Percentiles rank a stretch among this genome's conserved stretches.
phyloP scores from a whole-genome alignment of 2,888 invertebrate species.

The Odontothrips loti region DNA sequence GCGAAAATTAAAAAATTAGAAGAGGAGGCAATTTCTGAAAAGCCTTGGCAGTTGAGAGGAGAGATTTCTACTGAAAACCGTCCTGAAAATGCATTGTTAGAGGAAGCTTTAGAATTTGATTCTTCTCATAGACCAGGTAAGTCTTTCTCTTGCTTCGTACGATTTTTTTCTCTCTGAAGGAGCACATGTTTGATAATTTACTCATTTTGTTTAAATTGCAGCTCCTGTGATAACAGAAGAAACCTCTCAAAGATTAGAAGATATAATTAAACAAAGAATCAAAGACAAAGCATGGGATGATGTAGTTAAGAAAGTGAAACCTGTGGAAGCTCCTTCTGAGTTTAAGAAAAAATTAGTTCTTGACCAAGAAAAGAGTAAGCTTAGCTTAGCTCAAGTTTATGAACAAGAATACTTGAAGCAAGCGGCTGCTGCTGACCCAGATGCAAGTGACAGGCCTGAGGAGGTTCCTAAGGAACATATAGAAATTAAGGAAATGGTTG shows the following conservation, averaged over 20 bases:
- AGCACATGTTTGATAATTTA: background rate
- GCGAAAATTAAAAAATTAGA: conserved; percentile 67
- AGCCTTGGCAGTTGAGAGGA: conserved; percentile 91
- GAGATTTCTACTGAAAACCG: conserved; percentile 74
- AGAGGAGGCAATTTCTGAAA: conserved; percentile 69
- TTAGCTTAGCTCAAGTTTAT: conserved; percentile 89
- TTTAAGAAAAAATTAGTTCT: conserved; percentile 84
- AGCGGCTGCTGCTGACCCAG: conserved; percentile 54
- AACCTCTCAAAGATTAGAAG: conserved; percentile 80
- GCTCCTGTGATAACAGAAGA: conserved; percentile 91
- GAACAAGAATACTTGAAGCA: conserved; percentile 78
- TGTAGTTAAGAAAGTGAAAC: conserved; percentile 80
- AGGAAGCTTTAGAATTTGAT: conserved; percentile 90
- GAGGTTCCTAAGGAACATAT: conserved; percentile 73
- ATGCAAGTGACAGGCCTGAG: conserved; percentile 53
- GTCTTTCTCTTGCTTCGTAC: conserved; percentile 9
- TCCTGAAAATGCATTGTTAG: conserved; percentile 87
- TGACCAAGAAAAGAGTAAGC: conserved; percentile 91
- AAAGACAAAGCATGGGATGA: conserved; percentile 94
- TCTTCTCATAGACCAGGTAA: conserved; percentile 65
- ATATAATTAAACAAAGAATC: conserved; percentile 84
- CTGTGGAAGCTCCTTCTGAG: conserved; percentile 72
- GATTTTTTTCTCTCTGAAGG: too few relatives aligned
- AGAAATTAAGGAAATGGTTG: conserved; percentile 71
- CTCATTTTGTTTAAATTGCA: conserved; percentile 40